These are phyloP conservation scores for Tribolium freemani DNA, from an alignment of 2,888 invertebrate species.

Conservation along the genomic window DNA sequence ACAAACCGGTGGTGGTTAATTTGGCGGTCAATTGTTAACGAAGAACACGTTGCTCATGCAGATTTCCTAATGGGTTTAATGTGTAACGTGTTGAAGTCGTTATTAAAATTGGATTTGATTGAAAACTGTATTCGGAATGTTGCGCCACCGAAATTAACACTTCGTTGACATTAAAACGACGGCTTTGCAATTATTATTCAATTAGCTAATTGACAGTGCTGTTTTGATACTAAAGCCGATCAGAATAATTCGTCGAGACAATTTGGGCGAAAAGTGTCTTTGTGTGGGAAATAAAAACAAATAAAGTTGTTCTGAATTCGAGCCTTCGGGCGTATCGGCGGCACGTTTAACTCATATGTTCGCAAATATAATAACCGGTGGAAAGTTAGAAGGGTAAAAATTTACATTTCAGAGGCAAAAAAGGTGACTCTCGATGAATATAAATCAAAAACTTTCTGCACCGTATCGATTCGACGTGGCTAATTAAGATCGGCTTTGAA, in stretches of 20 bases:
- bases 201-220: neutral
- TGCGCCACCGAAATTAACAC: neutral
- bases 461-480: constrained; percentile 13
- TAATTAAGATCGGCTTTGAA: constrained; percentile 29
- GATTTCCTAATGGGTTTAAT: neutral
- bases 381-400: constrained; percentile 9
- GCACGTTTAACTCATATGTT: constrained; percentile 1
- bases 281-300: neutral
- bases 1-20: neutral
- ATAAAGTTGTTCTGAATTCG: neutral
- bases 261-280: neutral
- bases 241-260: neutral
- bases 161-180: no score
- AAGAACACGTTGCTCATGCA: neutral
- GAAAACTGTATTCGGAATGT: neutral
- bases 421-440: constrained; percentile 22
- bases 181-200: neutral
- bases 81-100: neutral
- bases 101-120: neutral
- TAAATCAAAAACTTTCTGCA: constrained; percentile 23
- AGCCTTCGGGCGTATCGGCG: neutral
- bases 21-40: neutral
- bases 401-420: constrained; percentile 11
- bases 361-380: constrained; percentile 5
- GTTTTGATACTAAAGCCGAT: neutral